Evolutionary conservation across 2,113 vertebrate species (phyloP).

Genomic region (Poeciliopsis occidentalis): DNA sequence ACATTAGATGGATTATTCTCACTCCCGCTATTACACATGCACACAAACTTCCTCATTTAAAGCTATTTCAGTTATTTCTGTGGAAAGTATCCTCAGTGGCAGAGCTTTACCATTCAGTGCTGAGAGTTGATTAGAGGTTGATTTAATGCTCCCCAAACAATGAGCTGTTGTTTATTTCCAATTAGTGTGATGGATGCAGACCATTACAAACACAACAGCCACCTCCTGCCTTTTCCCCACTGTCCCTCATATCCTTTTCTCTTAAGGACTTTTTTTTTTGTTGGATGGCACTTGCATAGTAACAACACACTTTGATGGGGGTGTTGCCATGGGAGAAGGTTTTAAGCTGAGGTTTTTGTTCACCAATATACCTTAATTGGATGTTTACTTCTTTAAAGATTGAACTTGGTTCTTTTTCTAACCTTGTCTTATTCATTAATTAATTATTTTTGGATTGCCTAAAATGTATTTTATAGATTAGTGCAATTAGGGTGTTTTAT

Average conservation of each 20-base stretch:
- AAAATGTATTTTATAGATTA: not conserved
- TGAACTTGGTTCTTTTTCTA: slow-evolving; percentile 14
- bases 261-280: slow-evolving; percentile 34
- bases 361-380: slow-evolving; percentile 45
- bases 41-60: slow-evolving; percentile 37
- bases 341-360: slow-evolving; percentile 32
- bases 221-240: not conserved
- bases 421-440: not conserved
- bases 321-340: slow-evolving; percentile 59
- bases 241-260: slow-evolving; percentile 9
- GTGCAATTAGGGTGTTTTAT: not conserved
- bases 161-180: slow-evolving; percentile 70
- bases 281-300: slow-evolving; percentile 29
- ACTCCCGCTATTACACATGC: not conserved
- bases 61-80: slow-evolving; percentile 68
- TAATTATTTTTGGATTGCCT: not conserved
- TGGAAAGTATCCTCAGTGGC: slow-evolving; percentile 39
- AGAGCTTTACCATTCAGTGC: slow-evolving; percentile 29
- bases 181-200: slow-evolving; percentile 75
- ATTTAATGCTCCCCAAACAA: slow-evolving; percentile 74
- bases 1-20: not conserved
- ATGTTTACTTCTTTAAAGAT: slow-evolving; percentile 40
- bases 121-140: slow-evolving; percentile 67
- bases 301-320: slow-evolving; percentile 49
- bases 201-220: slow-evolving; percentile 48